A percentile compares a stretch with the other conserved stretches of the same genome.
Conservation (phyloP, 2,888 invertebrate species). For the Stenchaetothrips biformis region DNA sequence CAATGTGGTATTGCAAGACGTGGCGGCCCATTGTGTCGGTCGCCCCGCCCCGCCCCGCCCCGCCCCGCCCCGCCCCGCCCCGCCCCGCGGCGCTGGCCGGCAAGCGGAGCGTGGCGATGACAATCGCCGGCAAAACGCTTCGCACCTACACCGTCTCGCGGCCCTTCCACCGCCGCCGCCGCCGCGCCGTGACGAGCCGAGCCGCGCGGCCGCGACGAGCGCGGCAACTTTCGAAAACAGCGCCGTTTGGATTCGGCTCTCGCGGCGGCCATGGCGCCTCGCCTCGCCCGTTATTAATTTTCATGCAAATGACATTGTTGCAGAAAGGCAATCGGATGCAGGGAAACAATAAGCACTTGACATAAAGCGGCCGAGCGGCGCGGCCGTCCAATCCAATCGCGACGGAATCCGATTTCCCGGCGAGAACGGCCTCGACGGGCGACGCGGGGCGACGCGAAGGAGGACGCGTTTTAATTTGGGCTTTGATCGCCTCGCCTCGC, state of each 20-base stretch:
- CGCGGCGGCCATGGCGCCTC: not conserved
- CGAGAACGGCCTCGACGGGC: not conserved
- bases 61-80: not conserved
- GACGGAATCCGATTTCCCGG: not conserved
- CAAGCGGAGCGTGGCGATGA: not conserved
- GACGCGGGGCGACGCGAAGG: not conserved
- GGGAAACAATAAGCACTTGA: slow-evolving; percentile 21
- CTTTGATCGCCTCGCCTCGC: not conserved
- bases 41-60: not conserved
- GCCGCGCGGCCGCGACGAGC: too few species aligned
- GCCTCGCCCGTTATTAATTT: not conserved
- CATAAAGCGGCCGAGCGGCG: not conserved
- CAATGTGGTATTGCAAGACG: slow-evolving; percentile 23
- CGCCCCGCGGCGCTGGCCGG: not conserved
- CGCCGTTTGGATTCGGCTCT: not conserved
- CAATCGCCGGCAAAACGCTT: not conserved
- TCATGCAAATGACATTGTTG: slow-evolving; percentile 16
- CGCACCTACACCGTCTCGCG: not conserved
- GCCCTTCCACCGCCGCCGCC: too few species aligned
- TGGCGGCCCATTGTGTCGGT: not conserved
- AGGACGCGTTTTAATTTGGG: slow-evolving; percentile 8
- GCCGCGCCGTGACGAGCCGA: too few species aligned
- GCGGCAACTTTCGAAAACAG: too few species aligned
- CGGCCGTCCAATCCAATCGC: not conserved
- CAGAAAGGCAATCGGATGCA: slow-evolving; percentile 21